A percentile compares a stretch with the other conserved stretches of the same genome.
Conservation (phyloP, 2,113 vertebrate species). For the Alethe diademata region DNA sequence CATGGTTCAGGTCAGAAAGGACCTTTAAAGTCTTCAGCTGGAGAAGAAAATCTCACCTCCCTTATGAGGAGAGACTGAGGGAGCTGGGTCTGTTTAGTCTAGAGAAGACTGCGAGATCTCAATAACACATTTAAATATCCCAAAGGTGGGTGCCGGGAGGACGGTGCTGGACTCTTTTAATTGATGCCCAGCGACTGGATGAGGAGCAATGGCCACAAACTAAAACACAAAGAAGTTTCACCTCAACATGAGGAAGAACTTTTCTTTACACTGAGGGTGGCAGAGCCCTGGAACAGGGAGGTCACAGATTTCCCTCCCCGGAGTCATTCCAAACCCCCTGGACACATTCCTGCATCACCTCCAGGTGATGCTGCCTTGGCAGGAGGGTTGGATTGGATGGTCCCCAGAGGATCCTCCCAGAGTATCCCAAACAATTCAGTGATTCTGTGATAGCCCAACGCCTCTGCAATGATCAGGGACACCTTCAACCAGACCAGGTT, state of each 20-base stretch:
- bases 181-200: rapidly evolving
- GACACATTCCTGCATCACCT: not conserved
- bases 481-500: not conserved
- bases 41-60: not conserved
- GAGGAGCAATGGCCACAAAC: not conserved
- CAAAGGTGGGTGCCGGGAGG: not conserved
- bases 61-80: rapidly evolving
- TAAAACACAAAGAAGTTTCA: not conserved
- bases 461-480: too few relatives aligned
- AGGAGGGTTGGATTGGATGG: not conserved
- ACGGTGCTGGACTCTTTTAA: rapidly evolving
- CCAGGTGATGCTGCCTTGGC: not conserved
- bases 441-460: too few relatives aligned
- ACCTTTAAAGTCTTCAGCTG: too few relatives aligned
- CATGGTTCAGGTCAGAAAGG: not conserved
- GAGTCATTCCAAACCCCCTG: not conserved
- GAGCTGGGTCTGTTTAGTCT: not conserved
- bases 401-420: not conserved
- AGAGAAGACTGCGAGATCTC: not conserved
- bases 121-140: too few relatives aligned
- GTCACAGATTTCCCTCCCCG: not conserved
- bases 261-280: not conserved
- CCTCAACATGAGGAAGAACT: too few relatives aligned
- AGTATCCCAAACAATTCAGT: not conserved
- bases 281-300: not conserved